A percentile compares a stretch with the other conserved stretches of the same genome.
These are phyloP conservation scores for Euspilapteryx auroguttella DNA, from an alignment of 2,888 invertebrate species.

Conservation along the genomic window DNA sequence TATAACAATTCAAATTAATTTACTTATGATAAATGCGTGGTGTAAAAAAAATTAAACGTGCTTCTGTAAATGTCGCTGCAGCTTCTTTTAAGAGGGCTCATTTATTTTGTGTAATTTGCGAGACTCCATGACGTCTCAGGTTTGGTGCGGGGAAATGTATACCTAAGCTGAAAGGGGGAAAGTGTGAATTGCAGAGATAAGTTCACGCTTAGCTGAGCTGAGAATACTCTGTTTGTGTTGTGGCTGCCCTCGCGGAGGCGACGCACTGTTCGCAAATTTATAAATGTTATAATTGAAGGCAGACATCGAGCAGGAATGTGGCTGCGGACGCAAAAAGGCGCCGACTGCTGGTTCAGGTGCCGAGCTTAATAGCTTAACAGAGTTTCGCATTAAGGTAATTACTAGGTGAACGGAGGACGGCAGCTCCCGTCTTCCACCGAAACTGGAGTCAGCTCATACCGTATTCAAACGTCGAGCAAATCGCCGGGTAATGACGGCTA, in stretches of 20 bases:
- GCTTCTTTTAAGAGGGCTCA: slow-evolving; percentile 30
- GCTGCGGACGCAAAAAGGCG: slow-evolving; percentile 26
- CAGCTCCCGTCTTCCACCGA: too few relatives aligned
- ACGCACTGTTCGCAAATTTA: slow-evolving; percentile 22
- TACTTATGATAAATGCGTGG: slow-evolving; percentile 41
- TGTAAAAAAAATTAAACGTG: slow-evolving; percentile 30
- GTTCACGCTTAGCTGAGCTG: too few relatives aligned
- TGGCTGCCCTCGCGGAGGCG: too few relatives aligned
- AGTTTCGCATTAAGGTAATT: slow-evolving; percentile 36
- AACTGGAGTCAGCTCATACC: too few relatives aligned
- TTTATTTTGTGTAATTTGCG: neutral
- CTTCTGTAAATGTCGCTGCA: slow-evolving; percentile 41
- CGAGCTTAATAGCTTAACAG: slow-evolving; percentile 35
- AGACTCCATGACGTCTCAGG: too few relatives aligned
- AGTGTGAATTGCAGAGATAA: too few relatives aligned
- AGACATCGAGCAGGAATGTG: slow-evolving; percentile 26
- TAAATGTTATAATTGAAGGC: slow-evolving; percentile 38
- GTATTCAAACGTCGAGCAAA: too few relatives aligned
- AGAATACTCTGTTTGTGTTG: too few relatives aligned
- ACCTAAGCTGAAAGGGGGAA: too few relatives aligned
- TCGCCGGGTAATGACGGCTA: too few relatives aligned
- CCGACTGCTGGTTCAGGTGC: slow-evolving; percentile 26
- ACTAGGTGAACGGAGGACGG: too few relatives aligned
- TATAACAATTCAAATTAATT: slow-evolving; percentile 53
- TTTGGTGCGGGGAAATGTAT: too few relatives aligned